A percentile compares a stretch with the other conserved stretches of the same genome.
Evolutionary conservation across 2,888 invertebrate genomes (phyloP).

Genomic region (Acleris holmiana): DNA sequence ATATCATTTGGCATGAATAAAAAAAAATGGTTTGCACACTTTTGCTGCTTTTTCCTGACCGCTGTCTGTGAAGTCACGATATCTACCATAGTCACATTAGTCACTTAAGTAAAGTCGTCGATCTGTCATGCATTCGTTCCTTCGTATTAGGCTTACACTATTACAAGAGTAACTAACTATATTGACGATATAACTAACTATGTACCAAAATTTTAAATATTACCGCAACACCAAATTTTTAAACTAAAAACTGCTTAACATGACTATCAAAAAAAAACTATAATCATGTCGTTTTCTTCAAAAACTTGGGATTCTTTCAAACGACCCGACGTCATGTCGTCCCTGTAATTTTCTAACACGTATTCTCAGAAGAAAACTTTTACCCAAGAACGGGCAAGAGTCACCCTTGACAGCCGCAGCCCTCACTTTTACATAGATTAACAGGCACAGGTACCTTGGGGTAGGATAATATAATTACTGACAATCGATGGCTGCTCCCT

Average conservation of each 20-base stretch:
- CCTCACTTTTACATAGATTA: slow-evolving; percentile 63
- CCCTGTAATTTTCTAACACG: slow-evolving; percentile 1
- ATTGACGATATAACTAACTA: no score
- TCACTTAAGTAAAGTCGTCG: no score
- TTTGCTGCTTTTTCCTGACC: no score
- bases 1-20: no score
- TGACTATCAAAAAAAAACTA: background rate
- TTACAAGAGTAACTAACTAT: no score
- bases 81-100: no score
- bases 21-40: no score
- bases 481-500: slow-evolving; percentile 72
- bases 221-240: no score
- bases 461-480: slow-evolving; percentile 74
- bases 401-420: slow-evolving; percentile 35
- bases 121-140: no score
- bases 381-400: slow-evolving; percentile 8
- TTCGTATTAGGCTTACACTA: no score
- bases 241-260: background rate
- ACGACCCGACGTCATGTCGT: background rate
- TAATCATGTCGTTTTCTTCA: background rate
- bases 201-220: no score
- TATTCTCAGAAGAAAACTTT: slow-evolving; percentile 25
- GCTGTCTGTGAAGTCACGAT: no score
- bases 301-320: background rate
- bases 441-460: slow-evolving; percentile 63